Conservation (phyloP, 1,140 invertebrate genomes). For the Hermatobates lingyangjiaoensis region DNA sequence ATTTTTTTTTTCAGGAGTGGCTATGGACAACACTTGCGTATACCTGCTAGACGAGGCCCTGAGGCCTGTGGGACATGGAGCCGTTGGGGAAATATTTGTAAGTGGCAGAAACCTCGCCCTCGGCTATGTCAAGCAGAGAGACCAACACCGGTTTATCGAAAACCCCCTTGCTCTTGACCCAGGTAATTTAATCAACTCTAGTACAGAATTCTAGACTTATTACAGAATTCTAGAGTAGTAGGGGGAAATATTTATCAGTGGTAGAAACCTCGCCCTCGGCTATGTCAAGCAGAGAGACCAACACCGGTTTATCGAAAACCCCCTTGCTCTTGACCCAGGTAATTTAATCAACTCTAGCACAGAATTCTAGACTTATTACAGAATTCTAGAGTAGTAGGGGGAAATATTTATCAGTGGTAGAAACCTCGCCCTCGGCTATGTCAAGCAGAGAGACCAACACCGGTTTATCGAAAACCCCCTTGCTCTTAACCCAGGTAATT, state of each 20-base stretch:
- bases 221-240: too few relatives aligned
- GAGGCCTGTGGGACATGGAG: slow-evolving; percentile 40
- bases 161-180: slow-evolving; percentile 47
- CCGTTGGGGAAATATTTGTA: slow-evolving; percentile 60
- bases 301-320: slow-evolving; percentile 52
- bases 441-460: slow-evolving; percentile 45
- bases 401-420: slow-evolving; percentile 58
- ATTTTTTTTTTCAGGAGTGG: slow-evolving; percentile 29
- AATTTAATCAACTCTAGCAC: too few relatives aligned
- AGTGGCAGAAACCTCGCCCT: slow-evolving; percentile 53
- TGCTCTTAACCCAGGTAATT: slow-evolving; percentile 38
- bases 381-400: too few relatives aligned
- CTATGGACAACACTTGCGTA: slow-evolving; percentile 55
- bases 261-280: slow-evolving; percentile 52
- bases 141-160: slow-evolving; percentile 46
- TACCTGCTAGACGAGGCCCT: slow-evolving; percentile 57
- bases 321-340: slow-evolving; percentile 43
- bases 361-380: too few relatives aligned
- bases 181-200: slow-evolving; percentile 31
- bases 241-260: slow-evolving; percentile 64
- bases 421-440: slow-evolving; percentile 61
- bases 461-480: slow-evolving; percentile 53
- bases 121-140: slow-evolving; percentile 56
- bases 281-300: slow-evolving; percentile 54
- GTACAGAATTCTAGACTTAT: too few relatives aligned